Evolutionary conservation across 1,140 invertebrate genomes (phyloP).

Genomic region (Whitmania pigra): DNA sequence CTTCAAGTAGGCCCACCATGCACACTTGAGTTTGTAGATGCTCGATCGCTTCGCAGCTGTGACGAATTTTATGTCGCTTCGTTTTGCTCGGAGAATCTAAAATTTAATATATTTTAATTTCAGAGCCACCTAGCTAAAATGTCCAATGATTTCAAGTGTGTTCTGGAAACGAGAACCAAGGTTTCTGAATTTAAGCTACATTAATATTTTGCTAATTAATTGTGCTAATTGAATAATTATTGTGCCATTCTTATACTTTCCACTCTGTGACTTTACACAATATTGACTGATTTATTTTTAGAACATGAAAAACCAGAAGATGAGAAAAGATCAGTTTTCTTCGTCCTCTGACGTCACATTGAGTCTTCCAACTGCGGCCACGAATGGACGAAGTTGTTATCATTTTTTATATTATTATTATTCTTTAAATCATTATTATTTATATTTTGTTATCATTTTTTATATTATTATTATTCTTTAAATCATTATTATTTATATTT

Average conservation of each 20-base stretch:
- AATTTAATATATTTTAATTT: constrained; percentile 43
- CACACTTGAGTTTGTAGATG: neutral
- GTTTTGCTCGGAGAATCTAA: no score
- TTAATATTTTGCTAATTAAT: constrained; percentile 3
- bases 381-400: constrained; percentile 45
- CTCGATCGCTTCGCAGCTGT: no score
- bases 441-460: no score
- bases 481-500: no score
- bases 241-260: neutral
- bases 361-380: constrained; percentile 57
- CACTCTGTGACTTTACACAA: neutral
- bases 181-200: constrained; percentile 38
- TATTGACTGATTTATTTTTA: constrained; percentile 35
- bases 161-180: constrained; percentile 74
- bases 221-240: constrained; percentile 1
- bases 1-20: constrained; percentile 32
- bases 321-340: constrained; percentile 81
- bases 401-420: neutral
- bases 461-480: no score
- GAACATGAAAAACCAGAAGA: constrained; percentile 92
- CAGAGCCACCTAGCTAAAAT: constrained; percentile 91
- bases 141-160: constrained; percentile 90
- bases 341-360: constrained; percentile 49
- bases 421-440: neutral
- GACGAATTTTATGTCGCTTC: no score